These are phyloP conservation scores for Cyrtorhinus lividipennis DNA, from an alignment of 1,140 invertebrate genomes.

Conservation along the genomic window DNA sequence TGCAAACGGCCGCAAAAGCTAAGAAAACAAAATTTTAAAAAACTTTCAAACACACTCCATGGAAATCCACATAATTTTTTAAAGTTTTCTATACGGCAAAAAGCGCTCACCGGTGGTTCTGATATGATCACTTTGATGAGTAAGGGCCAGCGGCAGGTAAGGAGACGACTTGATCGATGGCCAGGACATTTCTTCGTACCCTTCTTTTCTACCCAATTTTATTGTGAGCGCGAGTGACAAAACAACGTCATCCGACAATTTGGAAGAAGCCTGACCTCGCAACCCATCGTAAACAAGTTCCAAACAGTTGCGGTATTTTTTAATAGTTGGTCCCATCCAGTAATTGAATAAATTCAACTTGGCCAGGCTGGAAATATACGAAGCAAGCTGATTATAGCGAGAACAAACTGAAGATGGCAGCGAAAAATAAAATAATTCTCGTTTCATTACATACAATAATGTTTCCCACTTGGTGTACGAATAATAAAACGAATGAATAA, in stretches of 20 bases:
- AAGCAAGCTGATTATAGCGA: no score
- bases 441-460: no score
- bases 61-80: background rate
- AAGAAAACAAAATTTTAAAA: background rate
- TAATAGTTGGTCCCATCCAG: slow-evolving; percentile 22
- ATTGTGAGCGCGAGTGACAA: slow-evolving; percentile 14
- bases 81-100: no score
- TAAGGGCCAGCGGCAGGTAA: background rate
- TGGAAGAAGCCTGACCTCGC: background rate
- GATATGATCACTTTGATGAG: background rate
- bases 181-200: slow-evolving; percentile 19
- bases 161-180: slow-evolving; percentile 1
- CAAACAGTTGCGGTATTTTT: slow-evolving; percentile 19
- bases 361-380: slow-evolving; percentile 20
- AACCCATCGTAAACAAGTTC: slow-evolving; percentile 15
- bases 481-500: no score
- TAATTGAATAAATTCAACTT: slow-evolving; percentile 26
- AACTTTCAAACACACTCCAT: background rate
- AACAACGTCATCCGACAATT: background rate
- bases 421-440: no score
- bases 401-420: no score
- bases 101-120: background rate
- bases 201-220: slow-evolving; percentile 23
- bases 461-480: no score
- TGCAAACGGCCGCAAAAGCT: slow-evolving; percentile 22